Percentiles rank a stretch among this genome's conserved stretches.
Evolutionary conservation across 2,113 vertebrate species (phyloP).

Genomic region (Spea multiplicata): DNA sequence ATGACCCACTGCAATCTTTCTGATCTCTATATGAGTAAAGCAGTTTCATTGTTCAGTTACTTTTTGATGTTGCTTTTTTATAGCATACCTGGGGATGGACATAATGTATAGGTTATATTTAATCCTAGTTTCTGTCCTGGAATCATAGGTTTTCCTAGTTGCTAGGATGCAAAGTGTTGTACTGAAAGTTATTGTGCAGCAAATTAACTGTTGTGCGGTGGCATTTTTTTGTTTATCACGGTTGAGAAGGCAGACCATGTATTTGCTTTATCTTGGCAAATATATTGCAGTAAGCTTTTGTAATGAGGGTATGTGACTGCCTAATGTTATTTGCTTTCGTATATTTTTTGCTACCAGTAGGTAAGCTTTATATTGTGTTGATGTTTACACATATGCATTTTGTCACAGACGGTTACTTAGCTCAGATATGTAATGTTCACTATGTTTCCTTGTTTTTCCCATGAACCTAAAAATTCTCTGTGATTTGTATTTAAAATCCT

Average conservation of each 20-base stretch:
- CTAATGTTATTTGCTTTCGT: background rate
- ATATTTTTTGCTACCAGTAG: background rate
- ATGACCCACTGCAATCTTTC: too few species aligned
- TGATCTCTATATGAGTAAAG: background rate
- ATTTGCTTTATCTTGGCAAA: background rate
- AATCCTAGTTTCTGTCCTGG: background rate
- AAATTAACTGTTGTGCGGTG: background rate
- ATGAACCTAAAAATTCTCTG: too few species aligned
- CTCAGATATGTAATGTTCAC: too few species aligned
- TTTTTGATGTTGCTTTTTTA: background rate
- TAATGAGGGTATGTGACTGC: background rate
- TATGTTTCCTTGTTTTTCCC: too few species aligned
- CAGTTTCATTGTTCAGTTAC: background rate
- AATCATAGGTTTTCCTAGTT: background rate
- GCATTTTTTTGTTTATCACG: background rate
- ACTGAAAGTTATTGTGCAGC: background rate
- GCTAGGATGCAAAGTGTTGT: constrained; percentile 3
- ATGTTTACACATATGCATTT: background rate
- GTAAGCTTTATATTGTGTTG: background rate
- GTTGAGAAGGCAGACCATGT: background rate
- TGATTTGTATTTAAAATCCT: too few species aligned
- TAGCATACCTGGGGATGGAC: background rate
- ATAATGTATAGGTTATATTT: background rate
- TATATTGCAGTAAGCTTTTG: background rate
- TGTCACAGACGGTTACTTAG: too few species aligned